Conservation (phyloP, 2,888 invertebrate genomes). For the Ochropleura plecta region DNA sequence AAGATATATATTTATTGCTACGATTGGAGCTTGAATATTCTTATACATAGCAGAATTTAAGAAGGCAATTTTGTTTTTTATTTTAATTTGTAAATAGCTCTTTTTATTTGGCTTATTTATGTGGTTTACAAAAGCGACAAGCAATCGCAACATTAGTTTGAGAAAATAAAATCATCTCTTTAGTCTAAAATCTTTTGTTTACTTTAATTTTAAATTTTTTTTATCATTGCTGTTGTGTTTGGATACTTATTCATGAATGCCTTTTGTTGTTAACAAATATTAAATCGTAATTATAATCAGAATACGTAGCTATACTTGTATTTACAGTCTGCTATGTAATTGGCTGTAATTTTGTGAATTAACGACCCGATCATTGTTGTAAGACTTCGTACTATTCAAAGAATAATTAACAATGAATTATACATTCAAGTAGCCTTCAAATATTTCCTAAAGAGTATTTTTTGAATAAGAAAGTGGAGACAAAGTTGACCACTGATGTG, state of each 20-base stretch:
- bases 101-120: constrained; percentile 17
- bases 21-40: constrained; percentile 34
- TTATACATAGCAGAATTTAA: constrained; percentile 3
- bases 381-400: constrained; percentile 23
- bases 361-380: constrained; percentile 57
- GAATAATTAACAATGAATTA: constrained; percentile 40
- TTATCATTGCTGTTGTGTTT: background rate
- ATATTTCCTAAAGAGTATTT: constrained; percentile 13
- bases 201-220: background rate
- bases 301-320: constrained; percentile 11
- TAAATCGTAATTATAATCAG: constrained; percentile 29
- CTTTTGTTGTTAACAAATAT: constrained; percentile 26
- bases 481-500: background rate
- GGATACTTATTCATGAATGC: constrained; percentile 9
- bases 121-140: background rate
- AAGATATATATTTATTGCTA: constrained; percentile 56
- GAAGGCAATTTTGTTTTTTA: background rate
- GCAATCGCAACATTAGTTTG: background rate
- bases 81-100: background rate
- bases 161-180: constrained; percentile 2
- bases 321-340: constrained; percentile 31
- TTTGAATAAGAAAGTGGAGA: constrained; percentile 8
- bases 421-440: constrained; percentile 31
- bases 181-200: background rate
- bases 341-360: constrained; percentile 56